Evolutionary conservation across 2,113 vertebrate genomes (phyloP).

Genomic region (Sylvia atricapilla): DNA sequence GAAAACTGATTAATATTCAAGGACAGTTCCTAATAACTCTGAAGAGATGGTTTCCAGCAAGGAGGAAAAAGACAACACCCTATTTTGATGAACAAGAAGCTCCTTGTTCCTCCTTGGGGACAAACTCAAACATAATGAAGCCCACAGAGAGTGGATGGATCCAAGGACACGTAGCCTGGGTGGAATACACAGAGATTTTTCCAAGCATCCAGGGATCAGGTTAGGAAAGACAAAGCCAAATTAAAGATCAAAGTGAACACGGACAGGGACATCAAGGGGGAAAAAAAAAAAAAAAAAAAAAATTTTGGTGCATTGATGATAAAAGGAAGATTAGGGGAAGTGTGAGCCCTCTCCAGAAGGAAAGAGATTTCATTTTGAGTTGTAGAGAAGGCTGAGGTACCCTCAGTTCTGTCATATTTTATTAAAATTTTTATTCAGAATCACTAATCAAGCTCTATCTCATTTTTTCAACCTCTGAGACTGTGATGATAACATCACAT

Average conservation of each 20-base stretch:
- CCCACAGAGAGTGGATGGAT: rapidly evolving
- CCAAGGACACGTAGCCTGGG: too few species aligned
- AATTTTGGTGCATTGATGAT: rapidly evolving
- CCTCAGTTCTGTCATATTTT: neutral
- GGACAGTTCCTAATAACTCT: neutral
- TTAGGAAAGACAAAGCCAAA: neutral
- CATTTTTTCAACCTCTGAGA: neutral
- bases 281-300: neutral
- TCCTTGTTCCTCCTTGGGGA: too few species aligned
- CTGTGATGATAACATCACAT: neutral
- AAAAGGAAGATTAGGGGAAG: neutral
- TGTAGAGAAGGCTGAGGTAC: neutral
- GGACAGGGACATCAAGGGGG: too few species aligned
- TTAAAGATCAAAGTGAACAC: neutral
- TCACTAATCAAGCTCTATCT: neutral
- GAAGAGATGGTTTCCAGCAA: neutral
- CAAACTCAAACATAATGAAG: rapidly evolving
- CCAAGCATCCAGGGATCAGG: neutral
- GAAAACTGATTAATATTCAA: neutral
- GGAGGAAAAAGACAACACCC: neutral
- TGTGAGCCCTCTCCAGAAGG: too few species aligned
- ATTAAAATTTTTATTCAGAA: neutral
- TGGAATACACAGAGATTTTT: neutral
- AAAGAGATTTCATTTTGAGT: neutral
- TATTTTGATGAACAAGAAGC: neutral